phyloP scores from a whole-genome alignment of 2,888 invertebrate genomes.

The Prenolepis imparis region DNA sequence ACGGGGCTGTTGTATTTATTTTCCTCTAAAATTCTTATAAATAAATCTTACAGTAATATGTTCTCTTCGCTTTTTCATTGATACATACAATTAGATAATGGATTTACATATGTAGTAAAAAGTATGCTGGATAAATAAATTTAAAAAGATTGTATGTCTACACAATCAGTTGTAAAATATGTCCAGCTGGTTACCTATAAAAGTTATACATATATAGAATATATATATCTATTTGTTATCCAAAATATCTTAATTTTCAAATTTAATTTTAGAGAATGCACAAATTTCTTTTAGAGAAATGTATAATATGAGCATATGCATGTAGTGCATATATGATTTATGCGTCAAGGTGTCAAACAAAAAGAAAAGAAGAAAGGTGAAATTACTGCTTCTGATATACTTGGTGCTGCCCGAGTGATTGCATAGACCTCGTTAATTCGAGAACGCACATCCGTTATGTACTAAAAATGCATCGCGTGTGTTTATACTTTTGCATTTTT shows the following conservation, averaged over 20 bases:
- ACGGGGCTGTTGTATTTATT: not conserved
- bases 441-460: slow-evolving; percentile 71
- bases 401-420: slow-evolving; percentile 59
- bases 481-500: slow-evolving; percentile 67
- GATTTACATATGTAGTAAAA: not conserved
- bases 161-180: not conserved
- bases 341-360: slow-evolving; percentile 33
- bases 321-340: slow-evolving; percentile 33
- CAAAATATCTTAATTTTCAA: not conserved
- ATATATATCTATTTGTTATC: not conserved
- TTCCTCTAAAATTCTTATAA: not conserved
- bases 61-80: not conserved
- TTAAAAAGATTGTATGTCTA: not conserved
- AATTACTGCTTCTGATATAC: slow-evolving; percentile 48
- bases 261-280: not conserved
- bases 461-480: slow-evolving; percentile 61
- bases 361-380: slow-evolving; percentile 36
- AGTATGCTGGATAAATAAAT: not conserved
- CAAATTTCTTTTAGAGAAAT: slow-evolving; percentile 18
- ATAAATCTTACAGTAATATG: not conserved
- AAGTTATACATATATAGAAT: slow-evolving; percentile 9
- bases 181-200: not conserved
- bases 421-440: slow-evolving; percentile 70
- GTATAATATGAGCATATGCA: not conserved
- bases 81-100: not conserved